Percentiles rank a stretch among this genome's conserved stretches.
phyloP scores from a whole-genome alignment of 92 coral and sea anemone species.

The Epizoanthus illoricatus region DNA sequence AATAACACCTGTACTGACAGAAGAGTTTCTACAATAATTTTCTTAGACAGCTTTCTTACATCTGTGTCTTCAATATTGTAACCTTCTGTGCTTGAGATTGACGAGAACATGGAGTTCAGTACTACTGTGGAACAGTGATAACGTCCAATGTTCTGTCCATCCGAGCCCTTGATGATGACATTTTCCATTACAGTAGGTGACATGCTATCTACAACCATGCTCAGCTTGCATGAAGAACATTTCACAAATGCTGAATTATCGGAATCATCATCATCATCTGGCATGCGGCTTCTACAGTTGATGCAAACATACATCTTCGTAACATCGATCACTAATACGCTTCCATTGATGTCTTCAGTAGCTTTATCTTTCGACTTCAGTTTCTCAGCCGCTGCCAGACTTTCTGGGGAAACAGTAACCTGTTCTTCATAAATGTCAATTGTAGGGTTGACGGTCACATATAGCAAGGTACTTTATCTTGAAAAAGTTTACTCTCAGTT shows the following conservation, averaged over 20 bases:
- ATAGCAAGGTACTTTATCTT: too few species aligned
- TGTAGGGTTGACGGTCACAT: too few species aligned
- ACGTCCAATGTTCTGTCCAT: constrained; percentile 36
- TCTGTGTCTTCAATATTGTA: constrained; percentile 48
- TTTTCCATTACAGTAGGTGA: constrained; percentile 12
- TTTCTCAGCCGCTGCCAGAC: too few species aligned
- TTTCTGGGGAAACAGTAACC: too few species aligned
- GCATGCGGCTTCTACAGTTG: constrained; percentile 33
- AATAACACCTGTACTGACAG: constrained; percentile 1
- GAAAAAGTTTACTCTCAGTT: too few species aligned
- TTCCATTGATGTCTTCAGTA: too few species aligned
- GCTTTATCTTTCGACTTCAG: too few species aligned
- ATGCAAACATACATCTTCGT: constrained; percentile 26
- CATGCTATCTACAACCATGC: constrained; percentile 39
- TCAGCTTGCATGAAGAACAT: constrained; percentile 44
- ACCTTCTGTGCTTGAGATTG: constrained; percentile 40
- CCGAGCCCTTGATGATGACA: constrained; percentile 24
- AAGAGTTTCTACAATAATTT: constrained; percentile 39
- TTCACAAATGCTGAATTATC: constrained; percentile 10
- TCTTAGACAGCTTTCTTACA: constrained; percentile 46
- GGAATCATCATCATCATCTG: constrained; percentile 10
- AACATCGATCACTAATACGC: too few species aligned
- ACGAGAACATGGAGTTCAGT: constrained; percentile 45
- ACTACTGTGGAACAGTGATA: constrained; percentile 42
- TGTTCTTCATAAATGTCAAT: too few species aligned